Base-by-base conservation (phyloP, 2,797 vertebrate genomes). In the Trachops cirrhosus region DNA sequence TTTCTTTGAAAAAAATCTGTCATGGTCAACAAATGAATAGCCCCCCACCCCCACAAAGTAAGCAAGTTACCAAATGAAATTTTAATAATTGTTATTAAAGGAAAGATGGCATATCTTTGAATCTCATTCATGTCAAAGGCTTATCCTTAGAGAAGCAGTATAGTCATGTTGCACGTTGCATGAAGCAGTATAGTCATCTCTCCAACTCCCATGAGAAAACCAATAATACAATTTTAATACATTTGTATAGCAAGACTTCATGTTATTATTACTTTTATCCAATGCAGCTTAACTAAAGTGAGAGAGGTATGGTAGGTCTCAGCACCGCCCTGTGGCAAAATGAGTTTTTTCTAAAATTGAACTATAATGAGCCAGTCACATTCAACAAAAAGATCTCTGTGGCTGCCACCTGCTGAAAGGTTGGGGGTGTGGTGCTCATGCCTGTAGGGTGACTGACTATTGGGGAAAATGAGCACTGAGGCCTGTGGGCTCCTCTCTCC, bases 1-100 rank as follows among this genome's bases (percentile, higher is more conserved):
- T 97, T 97, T 97, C 97, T 98, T 98, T 97, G 97, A 98, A 98
- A 98, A 98, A 98, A 98, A 96, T 95, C 97, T 97, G 96, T 97
- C 95, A 96, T 52, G 80, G 97, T 98, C 97, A 98, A 98, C 98
- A 98, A 98, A 94, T 98, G 97, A 97, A 97, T 32, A 93, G n/a
- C 77, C 73, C 84, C 96, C 57, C 19, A 2, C 9, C 93, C 95
- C 32, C 2, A 77, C 79, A 93, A 97, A 90, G 97, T 83, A 98
- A 98, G 97, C 95, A 98, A 97, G 95, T 98, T 97, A 98, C 91
- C 97, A 96, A 98, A 97, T 97, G 97, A 97, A 97, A 98, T 98
- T 98, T 97, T 96, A 97, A 95, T 96, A 96, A 97, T 97, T 90
- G 32, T 93, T 96, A 97, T 87, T n/a, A n/a, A n/a, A n/a, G n/a